Evolutionary conservation across 2,113 vertebrate species (phyloP), one percentile per base, ranked within the genome.

Genomic region (Apodemus sylvaticus): DNA sequence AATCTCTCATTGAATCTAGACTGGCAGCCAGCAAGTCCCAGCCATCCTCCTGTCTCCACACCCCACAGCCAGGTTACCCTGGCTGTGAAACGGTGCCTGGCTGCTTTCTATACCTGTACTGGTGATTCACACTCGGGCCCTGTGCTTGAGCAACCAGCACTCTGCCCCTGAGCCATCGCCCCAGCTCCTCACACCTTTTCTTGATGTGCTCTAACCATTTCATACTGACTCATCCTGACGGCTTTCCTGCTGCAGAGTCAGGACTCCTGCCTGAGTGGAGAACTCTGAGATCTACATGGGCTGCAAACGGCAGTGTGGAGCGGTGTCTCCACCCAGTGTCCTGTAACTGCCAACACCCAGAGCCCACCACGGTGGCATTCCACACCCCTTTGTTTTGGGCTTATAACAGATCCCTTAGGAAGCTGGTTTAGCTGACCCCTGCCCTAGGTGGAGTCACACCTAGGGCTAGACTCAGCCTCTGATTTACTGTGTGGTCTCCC

Each of bases 381-480:
- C 34, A 58, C 3, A 1, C 24, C 12, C 73, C 4, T 0, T 60
- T 4, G 0, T 55, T 22, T 58, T 29, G 3, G 3, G 48, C 22
- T 42, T 62, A 78, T 48, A 16, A 20, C 55, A 11, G 58, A 42
- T 20, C 13, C 7, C 12, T 14, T 42, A 8, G 42, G 39, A 20
- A 91, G 17, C 45, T 73, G 16, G 39, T 83, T 89, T 31, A 42
- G 77, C 34, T 73, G 13, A 51, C 1, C 45, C 24, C 83, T 55
- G 39, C 48, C 42, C 7, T 34, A 13, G 6, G 2, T 53, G 10
- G 3, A 31, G 31, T 36, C 4, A 1, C 36, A 64, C n/a, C 13
- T 76, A 13, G 60, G 13, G 0, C 29, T 24, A 29, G 78, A 74
- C 71, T 79, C 26, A 8, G 29, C 62, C 51, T 94, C 82, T 68